These are phyloP conservation scores for Acrossocheilus wenchowensis DNA, from an alignment of 2,797 vertebrate genomes.

Conservation along the genomic window DNA sequence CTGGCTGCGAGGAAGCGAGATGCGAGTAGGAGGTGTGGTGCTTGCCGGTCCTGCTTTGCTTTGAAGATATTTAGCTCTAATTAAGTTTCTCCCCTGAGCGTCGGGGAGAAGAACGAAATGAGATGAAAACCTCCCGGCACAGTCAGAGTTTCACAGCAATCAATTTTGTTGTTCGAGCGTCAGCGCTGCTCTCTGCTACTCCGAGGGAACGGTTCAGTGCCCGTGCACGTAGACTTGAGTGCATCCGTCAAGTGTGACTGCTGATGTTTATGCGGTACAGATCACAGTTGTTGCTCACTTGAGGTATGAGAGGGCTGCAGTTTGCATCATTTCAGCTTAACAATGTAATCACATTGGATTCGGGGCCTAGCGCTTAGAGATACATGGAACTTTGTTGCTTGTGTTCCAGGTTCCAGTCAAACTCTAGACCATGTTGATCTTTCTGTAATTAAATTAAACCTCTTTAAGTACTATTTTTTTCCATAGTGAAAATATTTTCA, in stretches of 20 bases:
- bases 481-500: not conserved
- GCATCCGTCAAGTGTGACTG: constrained; percentile 25
- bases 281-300: constrained; percentile 12
- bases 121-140: constrained; percentile 73
- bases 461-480: not conserved
- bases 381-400: not conserved
- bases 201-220: constrained; percentile 19
- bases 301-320: not conserved
- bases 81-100: constrained; percentile 77
- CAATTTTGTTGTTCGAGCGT: constrained; percentile 69
- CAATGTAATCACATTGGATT: not conserved
- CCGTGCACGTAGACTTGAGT: constrained; percentile 22
- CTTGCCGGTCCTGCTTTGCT: constrained; percentile 65
- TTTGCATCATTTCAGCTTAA: constrained; percentile 13
- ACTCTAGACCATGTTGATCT: not conserved
- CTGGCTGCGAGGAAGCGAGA: constrained; percentile 43
- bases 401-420: not conserved
- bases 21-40: constrained; percentile 68
- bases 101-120: constrained; percentile 66
- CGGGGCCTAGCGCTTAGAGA: not conserved
- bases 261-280: constrained; percentile 6
- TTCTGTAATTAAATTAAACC: not conserved
- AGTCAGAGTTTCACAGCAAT: constrained; percentile 72
- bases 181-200: constrained; percentile 48
- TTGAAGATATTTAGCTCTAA: constrained; percentile 85